phyloP scores from a whole-genome alignment of 2,797 vertebrate species.

The Esox masquinongy region DNA sequence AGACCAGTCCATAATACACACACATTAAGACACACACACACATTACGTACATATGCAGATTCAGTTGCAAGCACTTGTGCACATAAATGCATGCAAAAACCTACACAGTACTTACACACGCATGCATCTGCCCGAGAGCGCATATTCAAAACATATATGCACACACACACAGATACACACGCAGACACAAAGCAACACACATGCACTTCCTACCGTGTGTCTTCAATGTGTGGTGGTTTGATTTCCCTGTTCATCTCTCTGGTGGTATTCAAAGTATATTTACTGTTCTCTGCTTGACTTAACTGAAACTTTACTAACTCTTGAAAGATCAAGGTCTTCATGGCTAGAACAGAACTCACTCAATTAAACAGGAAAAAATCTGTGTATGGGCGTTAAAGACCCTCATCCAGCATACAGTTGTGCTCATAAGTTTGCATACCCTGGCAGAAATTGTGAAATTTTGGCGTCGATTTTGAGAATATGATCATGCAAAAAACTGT shows the following conservation, averaged over 20 bases:
- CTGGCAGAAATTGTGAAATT: too few relatives aligned
- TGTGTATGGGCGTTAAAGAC: too few relatives aligned
- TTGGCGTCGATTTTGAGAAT: too few relatives aligned
- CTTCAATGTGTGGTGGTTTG: neutral
- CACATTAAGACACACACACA: constrained; percentile 10
- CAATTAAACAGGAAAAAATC: too few relatives aligned
- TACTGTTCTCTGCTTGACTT: neutral
- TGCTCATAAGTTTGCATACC: too few relatives aligned
- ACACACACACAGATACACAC: neutral
- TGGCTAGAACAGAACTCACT: too few relatives aligned
- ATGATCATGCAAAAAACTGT: too few relatives aligned
- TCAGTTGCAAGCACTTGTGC: neutral
- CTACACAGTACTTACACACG: neutral
- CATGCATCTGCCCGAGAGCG: neutral
- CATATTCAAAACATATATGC: neutral
- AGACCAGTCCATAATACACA: constrained; percentile 1
- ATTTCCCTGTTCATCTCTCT: neutral
- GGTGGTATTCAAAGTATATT: neutral
- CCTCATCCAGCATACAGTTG: too few relatives aligned
- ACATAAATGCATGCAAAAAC: neutral
- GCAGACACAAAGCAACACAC: neutral
- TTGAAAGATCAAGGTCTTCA: too few relatives aligned
- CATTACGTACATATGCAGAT: constrained; percentile 7
- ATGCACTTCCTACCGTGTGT: neutral
- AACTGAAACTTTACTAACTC: neutral